Conservation (phyloP, 2,113 vertebrate species). For the Clarias macrocephalus region DNA sequence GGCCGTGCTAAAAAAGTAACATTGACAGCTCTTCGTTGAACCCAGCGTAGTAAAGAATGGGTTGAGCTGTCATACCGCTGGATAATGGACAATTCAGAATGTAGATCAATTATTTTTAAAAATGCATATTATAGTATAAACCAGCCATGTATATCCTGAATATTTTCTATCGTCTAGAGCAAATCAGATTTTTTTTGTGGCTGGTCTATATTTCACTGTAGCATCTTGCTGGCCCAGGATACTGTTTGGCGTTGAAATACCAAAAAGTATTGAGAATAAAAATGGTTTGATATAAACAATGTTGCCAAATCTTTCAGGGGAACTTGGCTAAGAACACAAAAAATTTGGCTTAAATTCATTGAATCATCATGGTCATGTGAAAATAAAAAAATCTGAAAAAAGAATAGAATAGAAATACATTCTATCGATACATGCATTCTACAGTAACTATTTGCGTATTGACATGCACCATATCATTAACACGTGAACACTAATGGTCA, state of each 20-base stretch:
- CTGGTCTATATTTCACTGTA: not conserved
- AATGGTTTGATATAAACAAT: slow-evolving; percentile 27
- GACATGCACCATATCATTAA: not conserved
- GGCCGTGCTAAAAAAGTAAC: slow-evolving; percentile 39
- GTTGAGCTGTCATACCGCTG: slow-evolving; percentile 2
- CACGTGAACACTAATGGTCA: no score
- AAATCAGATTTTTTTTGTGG: not conserved
- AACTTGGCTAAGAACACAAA: not conserved
- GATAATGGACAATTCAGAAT: not conserved
- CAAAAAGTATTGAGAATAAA: not conserved
- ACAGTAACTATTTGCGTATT: not conserved
- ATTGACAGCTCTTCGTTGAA: slow-evolving; percentile 28
- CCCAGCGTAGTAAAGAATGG: not conserved
- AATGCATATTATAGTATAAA: not conserved
- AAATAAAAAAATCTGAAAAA: not conserved
- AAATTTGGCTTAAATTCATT: not conserved
- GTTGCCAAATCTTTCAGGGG: not conserved
- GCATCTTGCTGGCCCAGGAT: not conserved
- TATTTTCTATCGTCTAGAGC: not conserved
- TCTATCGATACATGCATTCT: not conserved
- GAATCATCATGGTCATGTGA: not conserved
- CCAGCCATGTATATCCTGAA: not conserved
- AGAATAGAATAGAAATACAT: not conserved
- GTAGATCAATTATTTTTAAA: not conserved
- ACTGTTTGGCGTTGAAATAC: not conserved